Evolutionary conservation across 2,113 vertebrate species (phyloP).

Genomic region (Xiphophorus maculatus): DNA sequence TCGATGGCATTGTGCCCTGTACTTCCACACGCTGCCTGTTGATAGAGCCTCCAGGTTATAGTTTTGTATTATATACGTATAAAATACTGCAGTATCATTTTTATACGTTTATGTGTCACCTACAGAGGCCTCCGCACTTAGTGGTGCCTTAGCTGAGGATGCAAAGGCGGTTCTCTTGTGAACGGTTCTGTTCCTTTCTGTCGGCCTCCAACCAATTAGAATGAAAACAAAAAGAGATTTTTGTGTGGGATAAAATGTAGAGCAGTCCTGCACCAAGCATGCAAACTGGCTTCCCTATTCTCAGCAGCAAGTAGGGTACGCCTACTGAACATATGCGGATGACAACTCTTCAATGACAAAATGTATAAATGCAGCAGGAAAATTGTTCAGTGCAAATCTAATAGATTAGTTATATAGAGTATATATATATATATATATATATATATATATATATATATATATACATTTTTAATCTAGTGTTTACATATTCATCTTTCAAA

Average conservation of each 20-base stretch:
- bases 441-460: too few species aligned
- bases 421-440: not conserved
- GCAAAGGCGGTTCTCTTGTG: not conserved
- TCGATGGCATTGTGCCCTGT: not conserved
- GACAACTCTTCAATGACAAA: not conserved
- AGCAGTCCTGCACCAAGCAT: not conserved
- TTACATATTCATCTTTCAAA: too few species aligned
- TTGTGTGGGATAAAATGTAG: not conserved
- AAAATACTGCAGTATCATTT: not conserved
- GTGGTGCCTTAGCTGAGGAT: not conserved
- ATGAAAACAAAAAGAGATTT: not conserved
- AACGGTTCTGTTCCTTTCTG: not conserved
- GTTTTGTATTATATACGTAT: constrained; percentile 13
- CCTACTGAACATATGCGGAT: not conserved
- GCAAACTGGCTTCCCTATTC: not conserved
- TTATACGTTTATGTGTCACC: not conserved
- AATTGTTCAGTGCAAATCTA: too few species aligned
- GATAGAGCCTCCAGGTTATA: constrained; percentile 22
- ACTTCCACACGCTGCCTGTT: constrained; percentile 15
- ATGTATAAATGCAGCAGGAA: not conserved
- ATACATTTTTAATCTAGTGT: not conserved
- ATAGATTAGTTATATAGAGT: too few species aligned
- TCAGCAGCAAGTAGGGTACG: not conserved
- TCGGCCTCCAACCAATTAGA: not conserved
- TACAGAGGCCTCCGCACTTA: not conserved